Evolutionary conservation across 1,140 invertebrate genomes (phyloP), one percentile per base, ranked within the genome.

Genomic region (Plutomurus gul): DNA sequence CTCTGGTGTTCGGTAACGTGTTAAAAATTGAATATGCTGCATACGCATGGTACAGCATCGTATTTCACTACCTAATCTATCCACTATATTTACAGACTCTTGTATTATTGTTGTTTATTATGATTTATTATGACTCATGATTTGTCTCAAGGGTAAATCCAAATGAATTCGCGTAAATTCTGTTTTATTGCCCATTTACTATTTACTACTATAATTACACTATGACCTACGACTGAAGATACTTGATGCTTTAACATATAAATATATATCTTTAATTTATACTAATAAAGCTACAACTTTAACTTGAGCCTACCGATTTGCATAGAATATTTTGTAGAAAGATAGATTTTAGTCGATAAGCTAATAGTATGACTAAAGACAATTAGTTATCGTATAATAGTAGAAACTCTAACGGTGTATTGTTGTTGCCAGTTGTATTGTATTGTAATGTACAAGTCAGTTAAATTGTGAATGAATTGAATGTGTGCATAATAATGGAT

Each of bases 381-480:
- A 65, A 65, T 36, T 65, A 65, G 18, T 30, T 13, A 43, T 27
- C 18, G 18, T 65, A 65, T 33, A 33, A 65, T 33, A 47, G 43
- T 18, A 16, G 30, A 65, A 65, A 65, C 30, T 65, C 56, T 65
- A 36, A 65, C 56, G 56, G 56, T 65, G 56, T 65, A 65, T 65
- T 65, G 56, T 65, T 65, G 56, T 65, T 65, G 56, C 56, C 56
- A 65, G 56, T 30, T 65, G 56, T 65, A 65, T 51, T 51, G 47
- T 51, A 51, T 65, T 65, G 56, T 56, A 56, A 56, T 49, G 51
- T 65, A 65, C 56, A 65, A 65, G 56, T 65, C 56, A 65, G 30
- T 65, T 65, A 49, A n/a, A 36, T 65, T 65, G 27, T 33, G 56
- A 65, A 65, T 60, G 51, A 51, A 51, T 25, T 56, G 20, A 65